phyloP scores from a whole-genome alignment of 1,140 invertebrate species.

The Drosophila pallidifrons region DNA sequence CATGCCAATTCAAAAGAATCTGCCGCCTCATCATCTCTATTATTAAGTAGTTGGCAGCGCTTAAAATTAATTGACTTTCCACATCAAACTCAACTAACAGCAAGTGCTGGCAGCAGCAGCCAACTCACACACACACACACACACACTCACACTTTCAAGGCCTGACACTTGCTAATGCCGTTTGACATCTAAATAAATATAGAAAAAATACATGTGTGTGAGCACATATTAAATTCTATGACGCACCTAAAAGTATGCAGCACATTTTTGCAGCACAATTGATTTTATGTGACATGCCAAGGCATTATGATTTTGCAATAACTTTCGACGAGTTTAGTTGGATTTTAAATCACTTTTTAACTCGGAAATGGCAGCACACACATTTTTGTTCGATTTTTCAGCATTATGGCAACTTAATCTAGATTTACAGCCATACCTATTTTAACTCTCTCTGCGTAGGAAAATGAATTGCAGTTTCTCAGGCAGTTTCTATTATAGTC shows the following conservation, averaged over 20 bases:
- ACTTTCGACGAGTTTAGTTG: not conserved
- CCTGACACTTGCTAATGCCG: slow-evolving; percentile 36
- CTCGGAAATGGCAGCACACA: no score
- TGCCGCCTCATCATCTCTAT: slow-evolving; percentile 57
- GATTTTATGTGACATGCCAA: not conserved
- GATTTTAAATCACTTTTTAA: not conserved
- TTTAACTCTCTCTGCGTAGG: not conserved
- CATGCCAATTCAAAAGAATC: slow-evolving; percentile 61
- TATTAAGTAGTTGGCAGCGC: slow-evolving; percentile 44
- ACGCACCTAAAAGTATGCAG: not conserved
- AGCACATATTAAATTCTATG: not conserved
- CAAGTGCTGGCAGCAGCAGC: slow-evolving; percentile 41
- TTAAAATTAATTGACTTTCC: slow-evolving; percentile 70
- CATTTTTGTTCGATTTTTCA: no score
- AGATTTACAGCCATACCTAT: no score
- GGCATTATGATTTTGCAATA: not conserved
- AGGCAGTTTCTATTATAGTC: not conserved
- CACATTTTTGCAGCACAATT: no score
- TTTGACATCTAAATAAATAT: slow-evolving; percentile 6
- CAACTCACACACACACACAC: not conserved
- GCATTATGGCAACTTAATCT: no score
- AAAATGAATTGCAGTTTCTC: not conserved
- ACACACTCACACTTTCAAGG: no score
- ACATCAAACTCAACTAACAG: slow-evolving; percentile 26
- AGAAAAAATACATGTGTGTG: not conserved